Conservation (phyloP, 2,113 vertebrate species). For the Marmota flaviventris region DNA sequence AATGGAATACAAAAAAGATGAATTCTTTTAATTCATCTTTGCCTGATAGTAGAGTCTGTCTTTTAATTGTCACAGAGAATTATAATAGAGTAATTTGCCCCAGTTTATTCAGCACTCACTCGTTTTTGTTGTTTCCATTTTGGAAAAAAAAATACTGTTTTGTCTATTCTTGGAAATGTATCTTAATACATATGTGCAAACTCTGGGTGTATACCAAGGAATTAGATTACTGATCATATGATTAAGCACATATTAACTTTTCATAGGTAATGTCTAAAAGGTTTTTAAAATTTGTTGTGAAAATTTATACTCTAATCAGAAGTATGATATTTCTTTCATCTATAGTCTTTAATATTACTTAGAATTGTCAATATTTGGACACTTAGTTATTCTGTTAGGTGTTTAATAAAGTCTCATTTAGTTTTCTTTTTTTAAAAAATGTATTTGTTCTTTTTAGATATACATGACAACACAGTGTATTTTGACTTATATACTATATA, state of each 20-base stretch:
- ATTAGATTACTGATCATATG: not conserved
- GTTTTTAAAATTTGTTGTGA: not conserved
- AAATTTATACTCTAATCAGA: not conserved
- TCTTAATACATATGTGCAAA: not conserved
- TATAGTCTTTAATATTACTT: not conserved
- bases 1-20: not conserved
- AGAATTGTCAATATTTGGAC: not conserved
- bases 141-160: not conserved
- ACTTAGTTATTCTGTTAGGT: not conserved
- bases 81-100: not conserved
- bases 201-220: not conserved
- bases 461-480: too few species aligned
- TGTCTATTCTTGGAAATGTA: not conserved
- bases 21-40: not conserved
- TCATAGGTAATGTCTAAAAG: not conserved
- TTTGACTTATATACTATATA: too few species aligned
- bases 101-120: not conserved
- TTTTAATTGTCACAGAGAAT: not conserved
- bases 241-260: not conserved
- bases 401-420: not conserved
- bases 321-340: not conserved
- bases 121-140: not conserved
- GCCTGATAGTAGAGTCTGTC: too few species aligned
- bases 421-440: not conserved
- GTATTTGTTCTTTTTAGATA: too few species aligned